Evolutionary conservation across 2,888 invertebrate genomes (phyloP).

Genomic region (Xestia xanthographa): DNA sequence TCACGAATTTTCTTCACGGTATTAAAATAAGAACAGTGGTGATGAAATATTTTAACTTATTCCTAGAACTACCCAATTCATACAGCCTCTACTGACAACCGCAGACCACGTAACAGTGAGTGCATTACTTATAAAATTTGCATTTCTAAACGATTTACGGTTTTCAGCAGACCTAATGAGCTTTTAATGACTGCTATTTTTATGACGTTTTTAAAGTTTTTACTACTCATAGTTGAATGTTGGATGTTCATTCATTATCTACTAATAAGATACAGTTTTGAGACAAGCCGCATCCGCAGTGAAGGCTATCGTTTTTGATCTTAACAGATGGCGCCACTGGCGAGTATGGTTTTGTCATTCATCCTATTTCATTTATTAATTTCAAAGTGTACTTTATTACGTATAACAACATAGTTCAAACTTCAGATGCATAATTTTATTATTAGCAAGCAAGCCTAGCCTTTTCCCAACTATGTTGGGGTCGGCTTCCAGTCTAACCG

Average conservation of each 20-base stretch:
- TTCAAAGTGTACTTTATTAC: too few species aligned
- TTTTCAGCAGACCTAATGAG: slow-evolving; percentile 72
- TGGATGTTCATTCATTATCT: background rate
- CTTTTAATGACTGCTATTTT: slow-evolving; percentile 76
- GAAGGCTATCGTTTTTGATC: too few species aligned
- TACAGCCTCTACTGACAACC: slow-evolving; percentile 30
- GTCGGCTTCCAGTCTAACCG: too few species aligned
- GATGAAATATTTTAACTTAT: background rate
- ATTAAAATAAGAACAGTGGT: background rate
- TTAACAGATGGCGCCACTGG: too few species aligned
- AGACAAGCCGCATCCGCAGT: background rate
- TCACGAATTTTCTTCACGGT: background rate
- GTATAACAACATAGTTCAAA: too few species aligned
- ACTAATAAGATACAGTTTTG: background rate
- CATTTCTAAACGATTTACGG: slow-evolving; percentile 75
- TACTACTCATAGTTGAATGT: slow-evolving; percentile 1
- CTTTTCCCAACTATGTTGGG: too few species aligned
- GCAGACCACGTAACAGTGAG: slow-evolving; percentile 56
- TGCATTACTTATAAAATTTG: slow-evolving; percentile 79
- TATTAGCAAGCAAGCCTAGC: too few species aligned
- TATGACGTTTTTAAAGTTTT: slow-evolving; percentile 16
- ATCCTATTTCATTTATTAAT: too few species aligned
- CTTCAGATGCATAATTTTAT: too few species aligned
- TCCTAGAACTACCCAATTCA: background rate
- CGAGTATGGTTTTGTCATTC: too few species aligned